Base-by-base conservation (phyloP, 2,113 vertebrate genomes). In the Hippocampus abdominalis region DNA sequence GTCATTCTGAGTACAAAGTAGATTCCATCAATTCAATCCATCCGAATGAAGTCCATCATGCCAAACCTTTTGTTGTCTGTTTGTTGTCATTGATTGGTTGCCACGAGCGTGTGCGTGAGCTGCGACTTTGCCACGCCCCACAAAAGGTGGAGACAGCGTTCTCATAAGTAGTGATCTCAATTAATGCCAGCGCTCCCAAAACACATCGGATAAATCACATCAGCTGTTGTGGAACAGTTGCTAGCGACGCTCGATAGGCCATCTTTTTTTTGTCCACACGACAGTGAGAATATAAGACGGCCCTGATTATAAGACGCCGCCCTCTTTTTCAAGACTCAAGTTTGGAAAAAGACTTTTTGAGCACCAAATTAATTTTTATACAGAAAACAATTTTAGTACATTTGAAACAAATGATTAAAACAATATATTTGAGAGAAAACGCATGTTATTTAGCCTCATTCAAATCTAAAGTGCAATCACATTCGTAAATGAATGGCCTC, bases 1-100 rank as follows among this genome's bases (percentile, higher is more conserved):
- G 73, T 73, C 64, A 86, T 79, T 73, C 77, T 61, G 13, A 44
- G 13, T 44, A 13, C 10, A 44, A 86, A 88, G 72, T 57, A 77
- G 66, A 86, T 87, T 88, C 87, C 88, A 87, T 90, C 81, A 88
- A 89, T 86, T 66, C 29, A 81, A 77, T 72, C 78, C 65, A 9
- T 79, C 78, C 1, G 65, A 62, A 70, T 53, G 20, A 25, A 53
- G n/a, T 27, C 32, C 29, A 66, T 39, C 62, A 60, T 57, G 44
- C 32, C 36, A 9, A 0, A 15, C 25, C 9, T 67, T 20, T 48
- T 21, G 15, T 48, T 21, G 15, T 65, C 36, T 59, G n/a, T 44
- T 42, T 16, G 1, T 23, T n/a, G 27, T 71, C 56, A 18, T 42
- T 64, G 1, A 4, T 53, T 63, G 65, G 65, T 23, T 9, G 9